phyloP scores from a whole-genome alignment of 2,797 vertebrate genomes.

The Onychomys arenicola region DNA sequence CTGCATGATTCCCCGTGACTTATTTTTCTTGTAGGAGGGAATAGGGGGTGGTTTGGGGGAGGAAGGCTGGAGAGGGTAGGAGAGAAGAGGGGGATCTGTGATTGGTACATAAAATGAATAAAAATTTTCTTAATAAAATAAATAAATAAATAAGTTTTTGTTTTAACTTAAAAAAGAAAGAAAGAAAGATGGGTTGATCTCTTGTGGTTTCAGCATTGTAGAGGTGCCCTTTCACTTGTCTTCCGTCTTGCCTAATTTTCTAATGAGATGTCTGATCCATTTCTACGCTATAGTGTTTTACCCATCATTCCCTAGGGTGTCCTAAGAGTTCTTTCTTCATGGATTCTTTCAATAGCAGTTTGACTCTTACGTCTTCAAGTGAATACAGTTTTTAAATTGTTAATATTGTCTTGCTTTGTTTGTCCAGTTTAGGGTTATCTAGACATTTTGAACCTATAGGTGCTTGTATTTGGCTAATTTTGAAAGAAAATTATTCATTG shows the following conservation, averaged over 20 bases:
- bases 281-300: neutral
- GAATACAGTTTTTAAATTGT: neutral
- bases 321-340: neutral
- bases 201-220: neutral
- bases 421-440: neutral
- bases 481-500: neutral
- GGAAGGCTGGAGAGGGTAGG: too few species aligned
- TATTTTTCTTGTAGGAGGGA: too few species aligned
- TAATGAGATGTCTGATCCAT: neutral
- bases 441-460: neutral
- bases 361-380: neutral
- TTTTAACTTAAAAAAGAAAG: too few species aligned
- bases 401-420: neutral
- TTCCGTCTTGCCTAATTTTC: neutral
- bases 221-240: neutral
- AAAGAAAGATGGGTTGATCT: neutral
- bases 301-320: rapidly evolving
- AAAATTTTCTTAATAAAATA: too few species aligned
- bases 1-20: too few species aligned
- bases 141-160: too few species aligned
- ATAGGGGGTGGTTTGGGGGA: too few species aligned
- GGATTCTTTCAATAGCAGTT: neutral
- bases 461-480: neutral
- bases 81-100: too few species aligned
- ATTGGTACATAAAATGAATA: too few species aligned